These are phyloP conservation scores for Parthenolecanium corni DNA, from an alignment of 2,888 invertebrate genomes.

Conservation along the genomic window DNA sequence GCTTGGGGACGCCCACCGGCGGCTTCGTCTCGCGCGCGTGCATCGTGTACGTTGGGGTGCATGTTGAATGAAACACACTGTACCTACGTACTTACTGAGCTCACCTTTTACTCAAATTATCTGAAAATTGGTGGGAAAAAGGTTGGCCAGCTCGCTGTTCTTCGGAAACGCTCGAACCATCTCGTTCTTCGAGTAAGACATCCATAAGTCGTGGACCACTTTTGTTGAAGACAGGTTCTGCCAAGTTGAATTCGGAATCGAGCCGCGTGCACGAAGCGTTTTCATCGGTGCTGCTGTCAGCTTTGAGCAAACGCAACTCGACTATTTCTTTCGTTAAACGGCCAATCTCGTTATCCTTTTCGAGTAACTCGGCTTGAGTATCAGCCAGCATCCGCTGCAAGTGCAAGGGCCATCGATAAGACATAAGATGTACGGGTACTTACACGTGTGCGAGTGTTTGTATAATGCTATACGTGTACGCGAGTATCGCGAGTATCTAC, in stretches of 20 bases:
- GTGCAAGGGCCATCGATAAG: no score
- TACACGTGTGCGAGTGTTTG: no score
- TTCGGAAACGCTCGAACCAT: not conserved
- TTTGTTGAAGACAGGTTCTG: slow-evolving; percentile 11
- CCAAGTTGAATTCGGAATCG: slow-evolving; percentile 17
- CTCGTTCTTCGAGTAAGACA: slow-evolving; percentile 22
- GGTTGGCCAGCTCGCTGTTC: slow-evolving; percentile 15
- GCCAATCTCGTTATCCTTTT: slow-evolving; percentile 70
- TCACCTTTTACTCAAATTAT: no score
- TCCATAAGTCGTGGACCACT: slow-evolving; percentile 24
- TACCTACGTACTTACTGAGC: no score
- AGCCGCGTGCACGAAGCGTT: not conserved
- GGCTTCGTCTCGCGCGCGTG: no score
- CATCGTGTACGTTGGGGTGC: no score
- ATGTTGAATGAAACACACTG: no score
- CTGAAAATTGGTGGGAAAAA: slow-evolving; percentile 14
- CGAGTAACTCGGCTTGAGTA: slow-evolving; percentile 44
- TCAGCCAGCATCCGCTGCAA: slow-evolving; percentile 34
- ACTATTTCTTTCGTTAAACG: slow-evolving; percentile 66
- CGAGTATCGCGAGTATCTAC: no score
- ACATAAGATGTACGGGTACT: no score
- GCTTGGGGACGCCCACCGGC: no score
- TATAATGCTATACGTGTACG: not conserved
- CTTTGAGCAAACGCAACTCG: slow-evolving; percentile 44
- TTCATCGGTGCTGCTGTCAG: slow-evolving; percentile 4